A percentile compares a stretch with the other conserved stretches of the same genome.
phyloP scores from a whole-genome alignment of 2,888 invertebrate species.

The Apantesis nais region DNA sequence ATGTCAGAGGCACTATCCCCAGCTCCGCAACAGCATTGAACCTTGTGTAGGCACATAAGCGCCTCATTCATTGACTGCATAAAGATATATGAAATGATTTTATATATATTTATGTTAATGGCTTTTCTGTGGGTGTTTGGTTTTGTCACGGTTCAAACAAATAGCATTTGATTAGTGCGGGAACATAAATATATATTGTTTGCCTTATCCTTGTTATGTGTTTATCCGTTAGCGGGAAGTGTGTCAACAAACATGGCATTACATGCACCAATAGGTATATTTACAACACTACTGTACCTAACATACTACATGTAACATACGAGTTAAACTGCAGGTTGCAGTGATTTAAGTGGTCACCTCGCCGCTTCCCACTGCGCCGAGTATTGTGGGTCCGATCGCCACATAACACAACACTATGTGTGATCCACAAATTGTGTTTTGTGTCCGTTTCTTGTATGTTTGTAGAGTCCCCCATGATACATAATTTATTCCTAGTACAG shows the following conservation, averaged over 20 bases:
- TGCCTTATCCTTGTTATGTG: conserved; percentile 10
- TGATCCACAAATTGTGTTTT: no score
- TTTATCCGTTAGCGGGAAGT: conserved; percentile 11
- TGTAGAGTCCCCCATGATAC: no score
- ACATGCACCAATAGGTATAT: background rate
- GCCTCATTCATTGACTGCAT: conserved; percentile 1
- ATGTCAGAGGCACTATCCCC: background rate
- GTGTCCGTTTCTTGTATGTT: no score
- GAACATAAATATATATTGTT: conserved; percentile 13
- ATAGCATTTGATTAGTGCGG: conserved; percentile 1
- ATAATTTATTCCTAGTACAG: no score
- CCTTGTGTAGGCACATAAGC: background rate
- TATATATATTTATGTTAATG: background rate
- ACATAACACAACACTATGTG: no score
- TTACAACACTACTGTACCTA: background rate
- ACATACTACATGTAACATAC: no score
- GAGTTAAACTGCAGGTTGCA: no score
- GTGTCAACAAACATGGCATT: conserved; percentile 5
- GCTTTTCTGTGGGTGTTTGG: conserved; percentile 5
- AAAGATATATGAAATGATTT: conserved; percentile 3
- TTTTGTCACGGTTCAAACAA: conserved; percentile 1
- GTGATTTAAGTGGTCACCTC: no score
- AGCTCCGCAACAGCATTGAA: background rate
- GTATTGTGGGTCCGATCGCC: no score
- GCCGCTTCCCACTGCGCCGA: no score